A percentile compares a stretch with the other conserved stretches of the same genome.
Evolutionary conservation across 1,140 invertebrate genomes (phyloP).

Genomic region (Drosophila ambigua): DNA sequence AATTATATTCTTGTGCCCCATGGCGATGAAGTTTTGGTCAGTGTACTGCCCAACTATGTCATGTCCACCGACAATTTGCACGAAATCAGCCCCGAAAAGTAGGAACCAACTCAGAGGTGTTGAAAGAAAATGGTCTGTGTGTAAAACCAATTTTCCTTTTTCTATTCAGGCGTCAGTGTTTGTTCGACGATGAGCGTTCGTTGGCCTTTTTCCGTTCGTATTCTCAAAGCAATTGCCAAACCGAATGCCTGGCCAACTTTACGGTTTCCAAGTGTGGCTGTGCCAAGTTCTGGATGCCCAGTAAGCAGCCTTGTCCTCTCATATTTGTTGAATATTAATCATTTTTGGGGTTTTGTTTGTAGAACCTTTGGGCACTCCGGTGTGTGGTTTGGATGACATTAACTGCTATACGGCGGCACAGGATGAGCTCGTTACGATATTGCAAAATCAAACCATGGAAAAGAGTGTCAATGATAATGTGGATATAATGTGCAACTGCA

Average conservation of each 20-base stretch:
- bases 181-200: conserved; percentile 86
- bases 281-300: conserved; percentile 88
- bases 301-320: conserved; percentile 80
- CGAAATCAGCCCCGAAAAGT: conserved; percentile 85
- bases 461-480: conserved; percentile 48
- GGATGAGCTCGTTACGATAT: conserved; percentile 69
- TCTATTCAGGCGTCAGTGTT: conserved; percentile 86
- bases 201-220: conserved; percentile 88
- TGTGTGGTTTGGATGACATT: conserved; percentile 61
- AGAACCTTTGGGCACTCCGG: conserved; percentile 66
- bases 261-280: conserved; percentile 88
- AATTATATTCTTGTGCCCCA: conserved; percentile 86
- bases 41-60: conserved; percentile 87
- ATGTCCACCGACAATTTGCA: conserved; percentile 86
- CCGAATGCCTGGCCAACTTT: conserved; percentile 90
- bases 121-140: conserved; percentile 1
- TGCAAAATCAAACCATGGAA: conserved; percentile 68
- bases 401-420: conserved; percentile 73
- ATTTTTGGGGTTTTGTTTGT: not conserved
- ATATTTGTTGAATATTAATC: not conserved
- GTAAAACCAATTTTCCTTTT: conserved; percentile 1
- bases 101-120: conserved; percentile 13
- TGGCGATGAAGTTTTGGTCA: conserved; percentile 86
- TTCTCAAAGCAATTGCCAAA: conserved; percentile 90
- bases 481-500: conserved; percentile 85